phyloP scores from a whole-genome alignment of 2,797 vertebrate species.

The Varecia variegata region DNA sequence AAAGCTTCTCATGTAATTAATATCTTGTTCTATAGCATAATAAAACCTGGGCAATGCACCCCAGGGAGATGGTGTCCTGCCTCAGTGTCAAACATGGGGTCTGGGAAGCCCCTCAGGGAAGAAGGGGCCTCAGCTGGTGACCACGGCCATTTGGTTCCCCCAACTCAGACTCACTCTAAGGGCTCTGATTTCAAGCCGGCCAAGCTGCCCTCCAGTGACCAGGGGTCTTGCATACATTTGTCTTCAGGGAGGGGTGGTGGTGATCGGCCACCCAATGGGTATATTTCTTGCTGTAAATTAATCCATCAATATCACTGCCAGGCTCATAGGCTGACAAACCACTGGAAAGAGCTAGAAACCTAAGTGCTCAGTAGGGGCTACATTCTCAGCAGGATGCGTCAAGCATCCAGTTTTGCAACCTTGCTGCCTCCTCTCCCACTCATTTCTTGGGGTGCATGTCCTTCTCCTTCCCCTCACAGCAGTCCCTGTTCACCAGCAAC shows the following conservation, averaged over 20 bases:
- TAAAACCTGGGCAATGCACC: rapidly evolving
- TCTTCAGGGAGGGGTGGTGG: background rate
- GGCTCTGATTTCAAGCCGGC: background rate
- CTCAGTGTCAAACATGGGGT: rapidly evolving
- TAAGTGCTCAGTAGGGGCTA: background rate
- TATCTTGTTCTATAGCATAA: background rate
- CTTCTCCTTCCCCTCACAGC: background rate
- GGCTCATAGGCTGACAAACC: background rate
- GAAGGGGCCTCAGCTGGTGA: background rate
- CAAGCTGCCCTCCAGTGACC: background rate
- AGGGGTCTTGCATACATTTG: background rate
- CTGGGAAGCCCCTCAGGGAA: background rate
- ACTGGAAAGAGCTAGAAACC: background rate
- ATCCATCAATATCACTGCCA: background rate
- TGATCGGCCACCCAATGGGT: background rate
- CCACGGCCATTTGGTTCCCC: rapidly evolving
- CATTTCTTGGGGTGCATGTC: background rate
- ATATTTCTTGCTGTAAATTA: background rate
- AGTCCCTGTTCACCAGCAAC: too few relatives aligned
- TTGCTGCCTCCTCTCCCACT: rapidly evolving
- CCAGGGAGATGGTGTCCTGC: background rate
- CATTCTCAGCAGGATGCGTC: rapidly evolving
- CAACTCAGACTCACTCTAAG: background rate
- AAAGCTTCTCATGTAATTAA: rapidly evolving
- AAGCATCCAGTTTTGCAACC: background rate